Conservation (phyloP, 2,888 invertebrate species). For the Entomobrya proxima region DNA sequence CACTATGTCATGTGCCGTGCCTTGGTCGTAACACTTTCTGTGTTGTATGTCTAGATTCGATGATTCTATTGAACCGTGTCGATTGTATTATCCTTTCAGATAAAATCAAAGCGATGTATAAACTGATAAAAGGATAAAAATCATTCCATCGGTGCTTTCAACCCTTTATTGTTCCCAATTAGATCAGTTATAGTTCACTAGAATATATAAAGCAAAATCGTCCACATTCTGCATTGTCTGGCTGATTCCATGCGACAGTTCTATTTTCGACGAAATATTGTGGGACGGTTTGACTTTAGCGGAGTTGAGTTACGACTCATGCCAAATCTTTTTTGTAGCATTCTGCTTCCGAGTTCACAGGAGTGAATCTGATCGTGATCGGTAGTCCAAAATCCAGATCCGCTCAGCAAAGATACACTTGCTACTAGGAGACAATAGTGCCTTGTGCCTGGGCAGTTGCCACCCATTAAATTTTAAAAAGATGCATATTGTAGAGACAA, state of each 20-base stretch:
- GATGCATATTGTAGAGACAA: conserved; percentile 11
- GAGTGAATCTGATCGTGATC: too few species aligned
- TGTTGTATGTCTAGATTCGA: conserved; percentile 28
- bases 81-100: conserved; percentile 25
- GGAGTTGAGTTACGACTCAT: not conserved
- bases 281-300: conserved; percentile 36
- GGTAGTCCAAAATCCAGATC: not conserved
- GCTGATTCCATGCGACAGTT: not conserved
- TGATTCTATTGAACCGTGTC: conserved; percentile 45
- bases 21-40: too few species aligned
- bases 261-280: conserved; percentile 9
- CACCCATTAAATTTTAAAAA: conserved; percentile 47
- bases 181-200: conserved; percentile 41
- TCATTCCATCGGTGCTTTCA: not conserved
- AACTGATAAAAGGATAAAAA: conserved; percentile 42
- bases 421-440: conserved; percentile 47
- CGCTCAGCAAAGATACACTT: conserved; percentile 32
- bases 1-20: too few species aligned
- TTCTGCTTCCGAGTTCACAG: not conserved
- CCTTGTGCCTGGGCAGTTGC: conserved; percentile 35
- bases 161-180: conserved; percentile 42
- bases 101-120: conserved; percentile 25
- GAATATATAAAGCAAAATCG: not conserved
- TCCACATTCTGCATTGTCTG: not conserved
- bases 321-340: not conserved